These are phyloP conservation scores for Nerophis lumbriciformis DNA, from an alignment of 2,113 vertebrate species.

Conservation along the genomic window DNA sequence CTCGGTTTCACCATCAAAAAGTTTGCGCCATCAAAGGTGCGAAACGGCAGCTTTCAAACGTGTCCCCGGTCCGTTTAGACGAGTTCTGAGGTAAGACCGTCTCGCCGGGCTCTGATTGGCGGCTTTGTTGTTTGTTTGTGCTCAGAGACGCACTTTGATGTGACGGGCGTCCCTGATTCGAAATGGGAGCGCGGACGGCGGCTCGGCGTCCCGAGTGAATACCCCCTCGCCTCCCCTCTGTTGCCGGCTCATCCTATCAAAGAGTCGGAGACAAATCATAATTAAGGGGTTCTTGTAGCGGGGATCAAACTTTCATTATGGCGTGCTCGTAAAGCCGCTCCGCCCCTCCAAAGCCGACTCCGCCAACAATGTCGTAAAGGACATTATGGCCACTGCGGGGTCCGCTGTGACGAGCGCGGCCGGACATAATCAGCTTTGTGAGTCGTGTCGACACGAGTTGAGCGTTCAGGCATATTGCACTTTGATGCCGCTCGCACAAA, in stretches of 20 bases:
- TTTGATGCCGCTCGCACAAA: slow-evolving; percentile 58
- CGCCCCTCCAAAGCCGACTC: slow-evolving; percentile 41
- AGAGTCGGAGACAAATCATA: slow-evolving; percentile 57
- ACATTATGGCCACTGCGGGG: slow-evolving; percentile 59
- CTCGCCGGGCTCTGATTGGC: slow-evolving; percentile 50
- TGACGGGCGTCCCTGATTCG: slow-evolving; percentile 59
- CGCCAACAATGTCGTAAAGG: slow-evolving; percentile 62
- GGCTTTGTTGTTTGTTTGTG: slow-evolving; percentile 59
- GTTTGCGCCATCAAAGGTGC: slow-evolving; percentile 37
- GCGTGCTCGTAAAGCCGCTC: slow-evolving; percentile 49
- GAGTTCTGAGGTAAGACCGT: slow-evolving; percentile 53
- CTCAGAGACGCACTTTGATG: slow-evolving; percentile 65
- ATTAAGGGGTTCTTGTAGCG: slow-evolving; percentile 65
- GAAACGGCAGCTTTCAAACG: slow-evolving; percentile 29
- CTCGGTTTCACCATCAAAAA: slow-evolving; percentile 24
- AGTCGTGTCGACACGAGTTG: slow-evolving; percentile 59
- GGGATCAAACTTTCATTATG: slow-evolving; percentile 64
- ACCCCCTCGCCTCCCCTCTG: slow-evolving; percentile 41
- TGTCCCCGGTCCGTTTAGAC: slow-evolving; percentile 29
- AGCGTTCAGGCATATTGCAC: slow-evolving; percentile 58
- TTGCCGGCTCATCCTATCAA: slow-evolving; percentile 62
- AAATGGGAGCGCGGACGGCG: slow-evolving; percentile 53
- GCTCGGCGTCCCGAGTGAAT: slow-evolving; percentile 29
- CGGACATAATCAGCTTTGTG: slow-evolving; percentile 67
- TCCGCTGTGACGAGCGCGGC: slow-evolving; percentile 46